A percentile compares a stretch with the other conserved stretches of the same genome.
Evolutionary conservation across 2,888 invertebrate species (phyloP).

Genomic region (Cataglyphis altisquamis): DNA sequence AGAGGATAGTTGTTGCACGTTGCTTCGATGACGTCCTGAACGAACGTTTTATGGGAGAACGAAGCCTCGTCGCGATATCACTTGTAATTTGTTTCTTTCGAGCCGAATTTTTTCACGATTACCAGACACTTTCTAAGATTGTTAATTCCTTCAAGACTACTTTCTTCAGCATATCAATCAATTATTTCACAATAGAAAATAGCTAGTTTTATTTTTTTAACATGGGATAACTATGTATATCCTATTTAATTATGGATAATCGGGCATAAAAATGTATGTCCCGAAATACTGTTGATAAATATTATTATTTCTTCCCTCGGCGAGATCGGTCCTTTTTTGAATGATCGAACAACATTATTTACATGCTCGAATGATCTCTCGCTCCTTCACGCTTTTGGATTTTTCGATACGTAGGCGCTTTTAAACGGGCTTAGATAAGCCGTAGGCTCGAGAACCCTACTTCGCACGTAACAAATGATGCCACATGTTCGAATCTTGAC

Average conservation of each 20-base stretch:
- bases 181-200: neutral
- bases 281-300: neutral
- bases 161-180: neutral
- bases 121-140: neutral
- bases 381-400: constrained; percentile 71
- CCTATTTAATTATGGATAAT: neutral
- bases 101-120: neutral
- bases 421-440: constrained; percentile 76
- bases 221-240: too few relatives aligned
- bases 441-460: constrained; percentile 69
- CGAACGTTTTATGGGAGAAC: neutral
- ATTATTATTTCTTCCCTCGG: constrained; percentile 3
- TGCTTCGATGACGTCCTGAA: constrained; percentile 32
- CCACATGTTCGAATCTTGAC: constrained; percentile 86
- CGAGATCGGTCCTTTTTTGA: constrained; percentile 11
- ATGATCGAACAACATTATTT: constrained; percentile 69
- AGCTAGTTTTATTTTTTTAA: neutral
- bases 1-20: constrained; percentile 32
- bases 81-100: neutral
- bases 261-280: neutral
- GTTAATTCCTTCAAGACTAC: too few relatives aligned
- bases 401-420: constrained; percentile 72
- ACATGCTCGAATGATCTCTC: constrained; percentile 67
- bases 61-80: neutral
- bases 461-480: constrained; percentile 85